Conservation (phyloP, 2,888 invertebrate species). For the Caenorhabditis doughertyi region DNA sequence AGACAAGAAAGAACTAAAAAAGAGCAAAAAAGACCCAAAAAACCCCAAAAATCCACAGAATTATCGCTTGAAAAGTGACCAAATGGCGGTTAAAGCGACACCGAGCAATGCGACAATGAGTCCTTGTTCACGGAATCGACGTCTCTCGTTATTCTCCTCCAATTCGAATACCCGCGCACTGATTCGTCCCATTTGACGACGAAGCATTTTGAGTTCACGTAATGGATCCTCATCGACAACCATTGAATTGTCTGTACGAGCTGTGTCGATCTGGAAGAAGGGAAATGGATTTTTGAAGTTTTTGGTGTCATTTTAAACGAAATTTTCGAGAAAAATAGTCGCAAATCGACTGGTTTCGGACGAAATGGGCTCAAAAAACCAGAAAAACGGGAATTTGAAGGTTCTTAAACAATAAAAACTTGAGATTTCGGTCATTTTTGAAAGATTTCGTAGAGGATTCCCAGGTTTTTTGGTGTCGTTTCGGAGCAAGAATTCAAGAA, state of each 20-base stretch:
- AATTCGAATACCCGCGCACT: conserved; percentile 51
- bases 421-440: too few species aligned
- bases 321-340: too few species aligned
- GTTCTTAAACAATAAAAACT: too few species aligned
- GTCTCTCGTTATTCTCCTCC: conserved; percentile 55
- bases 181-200: conserved; percentile 52
- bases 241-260: conserved; percentile 62
- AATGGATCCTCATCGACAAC: conserved; percentile 65
- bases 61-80: conserved; percentile 50
- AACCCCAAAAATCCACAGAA: too few species aligned
- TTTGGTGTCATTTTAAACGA: too few species aligned
- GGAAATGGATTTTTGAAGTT: too few species aligned
- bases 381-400: too few species aligned
- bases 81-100: conserved; percentile 47
- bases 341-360: too few species aligned
- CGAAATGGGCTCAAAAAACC: too few species aligned
- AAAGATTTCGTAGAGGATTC: too few species aligned
- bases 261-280: conserved; percentile 54
- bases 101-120: conserved; percentile 50
- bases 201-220: conserved; percentile 57
- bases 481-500: too few species aligned
- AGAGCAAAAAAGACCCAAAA: conserved; percentile 7
- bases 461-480: too few species aligned
- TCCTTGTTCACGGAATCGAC: conserved; percentile 42
- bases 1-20: neutral